Percentiles rank a stretch among this genome's conserved stretches.
These are phyloP conservation scores for Trichogramma pretiosum DNA, from an alignment of 1,140 invertebrate genomes.

Conservation along the genomic window DNA sequence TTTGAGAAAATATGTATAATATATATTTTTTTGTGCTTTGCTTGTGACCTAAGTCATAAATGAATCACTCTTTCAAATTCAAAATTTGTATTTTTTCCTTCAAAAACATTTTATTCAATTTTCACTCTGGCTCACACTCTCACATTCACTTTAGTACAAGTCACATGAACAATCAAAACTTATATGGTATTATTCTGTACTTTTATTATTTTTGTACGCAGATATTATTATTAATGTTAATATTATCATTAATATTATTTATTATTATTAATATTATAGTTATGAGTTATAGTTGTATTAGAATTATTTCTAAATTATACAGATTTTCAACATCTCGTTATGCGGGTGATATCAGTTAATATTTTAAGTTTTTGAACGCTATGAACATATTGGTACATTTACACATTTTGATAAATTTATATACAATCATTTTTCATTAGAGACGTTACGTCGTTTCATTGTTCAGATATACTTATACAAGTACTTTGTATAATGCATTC, in stretches of 20 bases:
- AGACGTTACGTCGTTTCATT: background rate
- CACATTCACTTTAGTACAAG: background rate
- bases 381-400: slow-evolving; percentile 13
- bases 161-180: slow-evolving; percentile 1
- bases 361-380: background rate
- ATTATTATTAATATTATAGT: too few relatives aligned
- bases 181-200: background rate
- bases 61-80: slow-evolving; percentile 3
- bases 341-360: slow-evolving; percentile 4
- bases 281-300: too few relatives aligned
- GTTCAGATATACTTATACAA: background rate
- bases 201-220: background rate
- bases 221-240: too few relatives aligned
- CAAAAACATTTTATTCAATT: background rate
- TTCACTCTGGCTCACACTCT: background rate
- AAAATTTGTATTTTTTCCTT: slow-evolving; percentile 1
- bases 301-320: slow-evolving; percentile 10
- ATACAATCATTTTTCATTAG: slow-evolving; percentile 6
- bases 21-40: slow-evolving; percentile 6
- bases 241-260: too few relatives aligned
- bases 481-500: background rate
- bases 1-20: slow-evolving; percentile 15
- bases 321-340: slow-evolving; percentile 5
- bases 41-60: slow-evolving; percentile 1
- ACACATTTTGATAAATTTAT: slow-evolving; percentile 10